Evolutionary conservation across 2,888 invertebrate genomes (phyloP), one percentile per base, ranked within the genome.

Genomic region (Tachina fera): DNA sequence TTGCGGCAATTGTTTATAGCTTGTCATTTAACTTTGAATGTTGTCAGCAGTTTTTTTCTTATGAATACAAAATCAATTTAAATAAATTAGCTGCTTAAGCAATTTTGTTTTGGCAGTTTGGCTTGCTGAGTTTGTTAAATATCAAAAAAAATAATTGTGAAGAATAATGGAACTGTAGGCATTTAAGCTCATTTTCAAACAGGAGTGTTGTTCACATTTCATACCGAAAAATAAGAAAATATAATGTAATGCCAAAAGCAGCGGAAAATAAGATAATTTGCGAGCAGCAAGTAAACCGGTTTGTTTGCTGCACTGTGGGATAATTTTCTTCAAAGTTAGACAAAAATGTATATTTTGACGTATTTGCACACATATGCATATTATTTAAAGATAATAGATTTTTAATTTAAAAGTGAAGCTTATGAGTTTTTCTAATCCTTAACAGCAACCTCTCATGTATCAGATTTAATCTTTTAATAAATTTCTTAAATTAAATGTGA

Each of bases 81-180:
- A 78, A 70, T 68, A 77, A 68, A 70, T 78, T 67, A 49, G 56
- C 39, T 56, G 14, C 9, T 67, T 53, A 39, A 70, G 51, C 22
- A 60, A 70, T 51, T 70, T 61, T 43, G 61, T 31, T 31, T 31
- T 31, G 31, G 45, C 45, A 45, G 16, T 51, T 61, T 45, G 61
- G 75, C 60, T 74, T 58, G 16, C 60, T 22, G 45, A 74, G 47
- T 10, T 67, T 31, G 9, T n/a, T 1, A 68, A 56, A 45, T 31
- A 31, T 1, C 19, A 60, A 16, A 61, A 51, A 51, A 60, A 51
- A 13, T 8, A 41, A 41, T n/a, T n/a, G n/a, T n/a, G n/a, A n/a
- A n/a, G n/a, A n/a, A n/a, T n/a, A n/a, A n/a, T n/a, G n/a, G n/a
- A n/a, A 51, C 41, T 77, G 41, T 14, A 13, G 41, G 39, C 39